Conservation (phyloP, 2,888 invertebrate species). For the Dione juno region DNA sequence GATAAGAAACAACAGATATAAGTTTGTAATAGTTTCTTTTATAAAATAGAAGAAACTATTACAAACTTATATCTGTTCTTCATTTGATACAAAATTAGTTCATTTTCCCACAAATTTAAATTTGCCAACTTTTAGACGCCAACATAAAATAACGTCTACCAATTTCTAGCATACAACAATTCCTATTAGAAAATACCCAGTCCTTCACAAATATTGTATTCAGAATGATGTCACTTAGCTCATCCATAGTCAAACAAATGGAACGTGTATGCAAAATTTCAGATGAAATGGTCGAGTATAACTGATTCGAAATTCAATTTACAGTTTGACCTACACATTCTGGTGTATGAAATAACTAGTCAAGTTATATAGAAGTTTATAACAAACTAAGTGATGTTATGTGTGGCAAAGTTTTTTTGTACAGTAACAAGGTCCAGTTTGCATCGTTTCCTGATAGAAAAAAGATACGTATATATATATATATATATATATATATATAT, state of each 20-base stretch:
- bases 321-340: conserved; percentile 7
- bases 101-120: no score
- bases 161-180: background rate
- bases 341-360: background rate
- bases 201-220: background rate
- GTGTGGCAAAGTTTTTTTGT: background rate
- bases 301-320: conserved; percentile 21
- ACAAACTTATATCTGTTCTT: no score
- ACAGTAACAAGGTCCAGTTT: background rate
- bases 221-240: background rate
- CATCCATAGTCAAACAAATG: conserved; percentile 11
- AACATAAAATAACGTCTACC: no score
- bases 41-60: no score
- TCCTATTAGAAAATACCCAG: background rate
- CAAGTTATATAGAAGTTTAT: conserved; percentile 9
- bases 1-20: no score
- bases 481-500: no score
- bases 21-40: no score
- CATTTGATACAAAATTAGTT: no score
- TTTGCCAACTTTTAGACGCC: no score
- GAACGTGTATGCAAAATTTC: conserved; percentile 8
- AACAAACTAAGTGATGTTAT: conserved; percentile 3
- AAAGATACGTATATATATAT: no score
- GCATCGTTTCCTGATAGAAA: background rate
- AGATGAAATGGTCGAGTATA: background rate